These are phyloP conservation scores for Heliothis virescens DNA, from an alignment of 1,140 invertebrate species.

Conservation along the genomic window DNA sequence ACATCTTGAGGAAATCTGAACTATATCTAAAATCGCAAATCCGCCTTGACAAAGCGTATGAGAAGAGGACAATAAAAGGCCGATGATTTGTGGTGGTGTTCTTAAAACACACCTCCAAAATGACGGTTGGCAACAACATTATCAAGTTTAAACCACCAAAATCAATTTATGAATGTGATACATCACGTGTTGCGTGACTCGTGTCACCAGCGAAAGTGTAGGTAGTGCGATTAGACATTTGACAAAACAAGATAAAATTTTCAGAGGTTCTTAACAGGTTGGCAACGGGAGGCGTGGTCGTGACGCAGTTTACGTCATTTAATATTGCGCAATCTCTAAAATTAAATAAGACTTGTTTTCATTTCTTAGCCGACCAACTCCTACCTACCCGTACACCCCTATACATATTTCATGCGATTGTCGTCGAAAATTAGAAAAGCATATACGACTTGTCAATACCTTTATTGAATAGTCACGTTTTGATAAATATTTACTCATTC, in stretches of 20 bases:
- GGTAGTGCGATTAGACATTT: conserved; percentile 44
- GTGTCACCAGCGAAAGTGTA: conserved; percentile 10
- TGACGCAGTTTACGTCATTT: conserved; percentile 62
- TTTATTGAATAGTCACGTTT: conserved; percentile 12
- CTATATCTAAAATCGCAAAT: no score
- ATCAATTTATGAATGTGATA: not conserved
- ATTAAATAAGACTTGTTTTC: conserved; percentile 20
- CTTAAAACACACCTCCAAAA: conserved; percentile 14
- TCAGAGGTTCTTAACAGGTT: conserved; percentile 50
- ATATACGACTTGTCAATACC: conserved; percentile 8
- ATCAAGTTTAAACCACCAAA: not conserved
- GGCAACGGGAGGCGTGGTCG: conserved; percentile 75
- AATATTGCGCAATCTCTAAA: conserved; percentile 41
- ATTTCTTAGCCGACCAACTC: conserved; percentile 11
- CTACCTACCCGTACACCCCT: conserved; percentile 1
- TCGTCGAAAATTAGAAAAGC: conserved; percentile 3
- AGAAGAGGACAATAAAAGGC: no score
- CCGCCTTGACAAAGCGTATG: no score
- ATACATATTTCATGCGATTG: not conserved
- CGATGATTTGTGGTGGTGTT: no score
- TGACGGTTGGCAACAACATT: not conserved
- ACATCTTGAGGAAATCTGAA: no score
- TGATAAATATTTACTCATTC: conserved; percentile 13
- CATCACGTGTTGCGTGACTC: conserved; percentile 22
- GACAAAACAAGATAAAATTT: conserved; percentile 53